Evolutionary conservation across 2,113 vertebrate species (phyloP).

Genomic region (Boulengeromyrus knoepffleri): DNA sequence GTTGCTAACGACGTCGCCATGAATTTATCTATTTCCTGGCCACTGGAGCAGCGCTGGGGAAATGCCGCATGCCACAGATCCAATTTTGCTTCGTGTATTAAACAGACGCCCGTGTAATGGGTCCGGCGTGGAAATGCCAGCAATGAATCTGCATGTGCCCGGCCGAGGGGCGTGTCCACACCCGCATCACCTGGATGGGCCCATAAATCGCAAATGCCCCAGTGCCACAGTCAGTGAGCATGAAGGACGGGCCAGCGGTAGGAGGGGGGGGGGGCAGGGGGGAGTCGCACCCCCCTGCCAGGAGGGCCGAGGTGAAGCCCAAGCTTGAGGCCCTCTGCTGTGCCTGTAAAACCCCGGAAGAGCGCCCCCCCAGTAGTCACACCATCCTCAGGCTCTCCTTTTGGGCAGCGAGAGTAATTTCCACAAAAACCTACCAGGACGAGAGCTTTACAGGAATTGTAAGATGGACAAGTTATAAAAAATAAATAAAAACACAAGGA

Average conservation of each 20-base stretch:
- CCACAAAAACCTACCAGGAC: not conserved
- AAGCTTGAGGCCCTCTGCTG: not conserved
- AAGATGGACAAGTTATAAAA: not conserved
- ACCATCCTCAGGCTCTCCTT: not conserved
- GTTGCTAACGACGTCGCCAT: conserved; percentile 13
- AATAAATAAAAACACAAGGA: not conserved
- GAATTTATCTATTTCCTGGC: conserved; percentile 42
- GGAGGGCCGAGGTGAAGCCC: not conserved
- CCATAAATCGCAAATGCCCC: conserved; percentile 56
- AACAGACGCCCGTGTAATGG: conserved; percentile 47
- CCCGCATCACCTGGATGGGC: conserved; percentile 58
- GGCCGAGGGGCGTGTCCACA: conserved; percentile 50
- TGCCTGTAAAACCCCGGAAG: not conserved
- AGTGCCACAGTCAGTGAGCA: conserved; percentile 58
- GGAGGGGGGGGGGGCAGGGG: not conserved
- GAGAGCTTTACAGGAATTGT: not conserved
- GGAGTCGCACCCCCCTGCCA: not conserved
- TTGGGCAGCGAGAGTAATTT: not conserved
- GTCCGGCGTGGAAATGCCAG: conserved; percentile 38
- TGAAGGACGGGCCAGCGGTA: conserved; percentile 52
- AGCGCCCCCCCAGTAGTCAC: not conserved
- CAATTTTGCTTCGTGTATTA: conserved; percentile 43
- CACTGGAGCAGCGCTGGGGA: conserved; percentile 37
- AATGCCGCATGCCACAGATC: conserved; percentile 42
- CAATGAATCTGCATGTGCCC: conserved; percentile 53